Evolutionary conservation across 1,140 invertebrate genomes (phyloP).

Genomic region (Bilobella aurantiaca): DNA sequence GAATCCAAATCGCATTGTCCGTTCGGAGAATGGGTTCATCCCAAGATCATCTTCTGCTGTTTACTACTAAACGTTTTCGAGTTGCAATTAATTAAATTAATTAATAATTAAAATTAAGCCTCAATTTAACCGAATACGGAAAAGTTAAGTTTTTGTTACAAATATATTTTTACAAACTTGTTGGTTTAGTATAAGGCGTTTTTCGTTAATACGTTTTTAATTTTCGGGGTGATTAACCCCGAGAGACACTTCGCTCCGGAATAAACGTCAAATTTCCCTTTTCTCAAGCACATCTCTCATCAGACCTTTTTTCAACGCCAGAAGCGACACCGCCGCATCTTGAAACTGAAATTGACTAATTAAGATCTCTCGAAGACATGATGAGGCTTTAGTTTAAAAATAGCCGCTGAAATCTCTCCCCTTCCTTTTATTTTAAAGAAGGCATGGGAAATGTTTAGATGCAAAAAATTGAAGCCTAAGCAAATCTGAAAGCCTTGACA

Average conservation of each 20-base stretch:
- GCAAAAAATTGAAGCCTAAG: neutral
- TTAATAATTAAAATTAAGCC: too few species aligned
- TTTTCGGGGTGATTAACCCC: neutral
- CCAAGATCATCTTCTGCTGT: neutral
- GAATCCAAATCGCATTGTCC: neutral
- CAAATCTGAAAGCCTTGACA: neutral
- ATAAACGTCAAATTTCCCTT: neutral
- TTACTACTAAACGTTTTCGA: neutral
- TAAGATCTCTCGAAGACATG: neutral
- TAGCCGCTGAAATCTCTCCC: neutral
- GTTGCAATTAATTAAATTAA: too few species aligned
- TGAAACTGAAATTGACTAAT: neutral
- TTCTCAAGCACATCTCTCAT: neutral
- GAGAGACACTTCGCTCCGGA: too few species aligned
- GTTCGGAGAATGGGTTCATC: neutral
- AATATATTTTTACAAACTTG: too few species aligned
- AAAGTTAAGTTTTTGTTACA: too few species aligned
- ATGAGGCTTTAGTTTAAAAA: neutral
- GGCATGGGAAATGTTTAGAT: too few species aligned
- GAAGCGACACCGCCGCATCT: neutral
- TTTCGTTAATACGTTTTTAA: too few species aligned
- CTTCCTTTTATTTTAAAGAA: too few species aligned
- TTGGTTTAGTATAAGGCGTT: too few species aligned
- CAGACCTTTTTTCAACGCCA: neutral
- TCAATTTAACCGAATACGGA: too few species aligned